A percentile compares a stretch with the other conserved stretches of the same genome.
Conservation (phyloP, 2,888 invertebrate genomes). For the Drosophila recens region DNA sequence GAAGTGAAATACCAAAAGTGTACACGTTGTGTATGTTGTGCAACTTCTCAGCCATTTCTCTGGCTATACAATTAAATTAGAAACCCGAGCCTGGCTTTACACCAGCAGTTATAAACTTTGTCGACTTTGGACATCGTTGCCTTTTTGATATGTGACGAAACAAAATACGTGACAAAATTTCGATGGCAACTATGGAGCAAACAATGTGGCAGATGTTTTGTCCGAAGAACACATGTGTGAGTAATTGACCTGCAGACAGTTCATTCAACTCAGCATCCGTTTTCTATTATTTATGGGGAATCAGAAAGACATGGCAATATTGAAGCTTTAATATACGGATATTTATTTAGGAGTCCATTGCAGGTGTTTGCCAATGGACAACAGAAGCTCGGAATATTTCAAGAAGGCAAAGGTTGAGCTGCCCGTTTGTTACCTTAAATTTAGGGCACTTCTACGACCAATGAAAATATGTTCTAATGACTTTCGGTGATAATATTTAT, state of each 20-base stretch:
- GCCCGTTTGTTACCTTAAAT: not conserved
- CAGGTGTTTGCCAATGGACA: constrained; percentile 7
- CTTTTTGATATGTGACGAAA: constrained; percentile 50
- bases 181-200: constrained; percentile 26
- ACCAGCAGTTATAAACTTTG: constrained; percentile 48
- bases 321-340: constrained; percentile 15
- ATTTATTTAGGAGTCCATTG: constrained; percentile 6
- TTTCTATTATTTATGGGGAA: constrained; percentile 17
- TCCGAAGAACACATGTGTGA: constrained; percentile 19
- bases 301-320: not conserved
- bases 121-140: constrained; percentile 39
- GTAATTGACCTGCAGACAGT: constrained; percentile 40
- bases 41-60: constrained; percentile 15
- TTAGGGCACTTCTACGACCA: not conserved
- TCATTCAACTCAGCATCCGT: constrained; percentile 42
- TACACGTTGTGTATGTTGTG: constrained; percentile 25
- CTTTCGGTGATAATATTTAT: not conserved
- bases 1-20: constrained; percentile 25
- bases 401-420: not conserved
- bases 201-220: constrained; percentile 10
- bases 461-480: not conserved
- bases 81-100: constrained; percentile 58
- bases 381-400: not conserved
- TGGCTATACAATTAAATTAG: constrained; percentile 70
- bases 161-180: constrained; percentile 70